phyloP scores from a whole-genome alignment of 2,888 invertebrate species.

The Athrips mouffetella region DNA sequence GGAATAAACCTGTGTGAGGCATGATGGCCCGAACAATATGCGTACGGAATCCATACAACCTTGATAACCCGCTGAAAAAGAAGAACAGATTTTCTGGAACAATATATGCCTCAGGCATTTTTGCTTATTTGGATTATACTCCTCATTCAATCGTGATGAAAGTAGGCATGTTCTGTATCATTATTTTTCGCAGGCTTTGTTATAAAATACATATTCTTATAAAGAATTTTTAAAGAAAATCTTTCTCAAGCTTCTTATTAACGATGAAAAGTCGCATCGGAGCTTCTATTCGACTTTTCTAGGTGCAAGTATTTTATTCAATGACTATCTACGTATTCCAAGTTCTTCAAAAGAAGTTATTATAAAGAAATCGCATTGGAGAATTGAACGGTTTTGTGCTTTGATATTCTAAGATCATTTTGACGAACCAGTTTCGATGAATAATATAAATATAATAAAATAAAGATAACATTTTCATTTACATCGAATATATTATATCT shows the following conservation, averaged over 20 bases:
- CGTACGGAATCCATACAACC: not conserved
- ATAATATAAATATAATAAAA: not conserved
- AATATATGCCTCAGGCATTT: too few species aligned
- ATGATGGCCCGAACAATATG: not conserved
- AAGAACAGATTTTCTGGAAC: not conserved
- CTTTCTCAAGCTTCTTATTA: not conserved
- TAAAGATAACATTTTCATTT: too few species aligned
- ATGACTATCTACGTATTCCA: not conserved
- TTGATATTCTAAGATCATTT: not conserved
- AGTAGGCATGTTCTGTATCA: not conserved
- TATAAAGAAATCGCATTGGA: not conserved
- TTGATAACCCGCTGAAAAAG: not conserved
- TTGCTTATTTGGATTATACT: too few species aligned
- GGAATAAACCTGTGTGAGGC: not conserved
- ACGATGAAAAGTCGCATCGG: not conserved
- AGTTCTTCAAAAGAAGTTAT: not conserved
- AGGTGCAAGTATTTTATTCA: constrained; percentile 3
- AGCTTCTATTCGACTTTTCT: not conserved
- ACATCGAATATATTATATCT: too few species aligned
- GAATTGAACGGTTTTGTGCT: not conserved
- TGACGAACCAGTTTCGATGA: not conserved
- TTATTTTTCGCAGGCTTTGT: not conserved
- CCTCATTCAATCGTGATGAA: not conserved
- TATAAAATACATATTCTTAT: not conserved
- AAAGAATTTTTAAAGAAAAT: too few species aligned